Conservation (phyloP, 2,797 vertebrate genomes). For the Halcyon leucocephala region DNA sequence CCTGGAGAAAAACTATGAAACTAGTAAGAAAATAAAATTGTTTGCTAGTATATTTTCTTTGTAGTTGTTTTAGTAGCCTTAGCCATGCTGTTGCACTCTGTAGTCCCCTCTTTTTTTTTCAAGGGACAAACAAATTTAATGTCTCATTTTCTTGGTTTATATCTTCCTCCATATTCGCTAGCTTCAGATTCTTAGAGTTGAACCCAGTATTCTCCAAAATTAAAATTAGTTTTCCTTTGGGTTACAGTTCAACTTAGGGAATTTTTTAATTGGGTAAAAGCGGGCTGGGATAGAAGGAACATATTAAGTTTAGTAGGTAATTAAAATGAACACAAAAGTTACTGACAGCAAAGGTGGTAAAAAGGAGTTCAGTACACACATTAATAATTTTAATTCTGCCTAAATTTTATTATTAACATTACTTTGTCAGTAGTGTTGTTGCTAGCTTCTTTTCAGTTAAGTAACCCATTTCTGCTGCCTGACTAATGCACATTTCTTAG, state of each 20-base stretch:
- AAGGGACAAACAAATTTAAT: background rate
- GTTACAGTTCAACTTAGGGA: background rate
- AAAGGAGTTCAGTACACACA: background rate
- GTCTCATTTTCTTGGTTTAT: background rate
- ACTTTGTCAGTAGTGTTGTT: background rate
- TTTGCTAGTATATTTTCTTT: background rate
- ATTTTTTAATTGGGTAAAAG: background rate
- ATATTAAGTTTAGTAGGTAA: background rate
- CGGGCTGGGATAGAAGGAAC: background rate
- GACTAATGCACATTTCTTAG: background rate
- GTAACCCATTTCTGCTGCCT: background rate
- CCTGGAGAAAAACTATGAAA: background rate
- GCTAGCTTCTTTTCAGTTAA: background rate
- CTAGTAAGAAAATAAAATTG: background rate
- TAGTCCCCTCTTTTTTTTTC: background rate
- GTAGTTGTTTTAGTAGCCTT: background rate
- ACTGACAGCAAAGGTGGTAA: background rate
- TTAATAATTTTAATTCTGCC: background rate
- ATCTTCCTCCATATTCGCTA: background rate
- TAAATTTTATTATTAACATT: background rate
- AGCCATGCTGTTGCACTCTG: background rate
- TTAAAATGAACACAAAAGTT: constrained; percentile 32
- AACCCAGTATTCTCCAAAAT: background rate
- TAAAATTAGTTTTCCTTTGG: background rate
- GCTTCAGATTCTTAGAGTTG: background rate